A percentile compares a stretch with the other conserved stretches of the same genome.
Evolutionary conservation across 2,797 vertebrate genomes (phyloP).

Genomic region (Lates japonicus): DNA sequence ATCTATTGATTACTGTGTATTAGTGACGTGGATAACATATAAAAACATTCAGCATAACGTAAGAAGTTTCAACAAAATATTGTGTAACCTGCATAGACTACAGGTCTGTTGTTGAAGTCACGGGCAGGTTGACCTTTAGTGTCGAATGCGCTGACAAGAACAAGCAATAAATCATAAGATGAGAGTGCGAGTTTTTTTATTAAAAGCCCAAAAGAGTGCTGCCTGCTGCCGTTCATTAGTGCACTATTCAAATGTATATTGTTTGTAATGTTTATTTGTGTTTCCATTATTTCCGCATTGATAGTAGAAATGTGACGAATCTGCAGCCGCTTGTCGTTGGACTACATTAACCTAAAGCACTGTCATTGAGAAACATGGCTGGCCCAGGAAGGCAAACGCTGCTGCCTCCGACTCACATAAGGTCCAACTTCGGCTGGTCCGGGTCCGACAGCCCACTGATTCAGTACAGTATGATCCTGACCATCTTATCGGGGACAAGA

Average conservation of each 20-base stretch:
- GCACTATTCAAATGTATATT: neutral
- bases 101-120: neutral
- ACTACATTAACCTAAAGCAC: conserved; percentile 41
- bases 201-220: neutral
- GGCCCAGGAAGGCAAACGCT: conserved; percentile 28
- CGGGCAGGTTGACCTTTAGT: conserved; percentile 12
- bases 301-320: conserved; percentile 60
- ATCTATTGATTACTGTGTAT: neutral
- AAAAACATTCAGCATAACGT: neutral
- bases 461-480: conserved; percentile 93
- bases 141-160: conserved; percentile 67
- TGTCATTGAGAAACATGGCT: conserved; percentile 85
- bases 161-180: neutral
- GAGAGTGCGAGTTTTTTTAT: too few species aligned
- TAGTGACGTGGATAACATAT: neutral
- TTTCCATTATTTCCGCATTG: rapidly evolving
- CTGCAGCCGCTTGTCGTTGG: neutral
- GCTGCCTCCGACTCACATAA: conserved; percentile 40
- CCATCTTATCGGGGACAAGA: conserved; percentile 92
- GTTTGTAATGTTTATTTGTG: neutral
- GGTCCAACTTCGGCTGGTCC: conserved; percentile 20
- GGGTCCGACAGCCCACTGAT: conserved; percentile 68
- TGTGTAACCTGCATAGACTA: neutral
- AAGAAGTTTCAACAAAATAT: neutral
- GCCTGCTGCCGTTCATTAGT: rapidly evolving